A percentile compares a stretch with the other conserved stretches of the same genome.
These are phyloP conservation scores for Drosophila navojoa DNA, from an alignment of 1,140 invertebrate species.

Conservation along the genomic window DNA sequence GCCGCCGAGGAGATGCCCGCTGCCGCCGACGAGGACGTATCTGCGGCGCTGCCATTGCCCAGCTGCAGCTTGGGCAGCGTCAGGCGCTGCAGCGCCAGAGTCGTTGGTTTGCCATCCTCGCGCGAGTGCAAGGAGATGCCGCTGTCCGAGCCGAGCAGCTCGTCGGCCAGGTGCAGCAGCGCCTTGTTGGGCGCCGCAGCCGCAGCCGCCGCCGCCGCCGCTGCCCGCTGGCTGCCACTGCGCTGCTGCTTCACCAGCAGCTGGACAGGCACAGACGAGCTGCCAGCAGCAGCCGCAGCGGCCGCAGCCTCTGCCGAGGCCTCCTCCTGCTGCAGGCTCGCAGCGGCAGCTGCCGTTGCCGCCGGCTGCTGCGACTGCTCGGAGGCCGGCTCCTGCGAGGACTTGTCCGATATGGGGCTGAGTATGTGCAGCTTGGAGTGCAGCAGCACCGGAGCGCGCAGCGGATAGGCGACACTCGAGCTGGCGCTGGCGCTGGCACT, in stretches of 20 bases:
- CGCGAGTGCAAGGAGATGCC: conserved; percentile 93
- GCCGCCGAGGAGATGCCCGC: conserved; percentile 32
- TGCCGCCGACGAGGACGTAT: conserved; percentile 30
- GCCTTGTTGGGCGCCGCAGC: conserved; percentile 90
- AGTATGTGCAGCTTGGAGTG: conserved; percentile 92
- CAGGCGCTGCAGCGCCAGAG: conserved; percentile 84
- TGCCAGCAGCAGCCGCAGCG: not conserved
- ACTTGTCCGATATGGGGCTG: conserved; percentile 95
- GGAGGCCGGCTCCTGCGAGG: conserved; percentile 92
- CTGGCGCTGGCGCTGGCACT: conserved; percentile 84
- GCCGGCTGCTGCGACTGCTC: conserved; percentile 85
- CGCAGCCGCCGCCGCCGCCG: conserved; percentile 85
- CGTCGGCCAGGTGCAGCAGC: conserved; percentile 89
- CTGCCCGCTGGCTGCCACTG: conserved; percentile 30
- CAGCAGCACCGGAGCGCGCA: conserved; percentile 87
- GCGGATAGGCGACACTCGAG: conserved; percentile 85
- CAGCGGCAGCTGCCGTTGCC: conserved; percentile 85
- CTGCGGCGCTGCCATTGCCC: conserved; percentile 64
- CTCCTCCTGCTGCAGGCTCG: conserved; percentile 43
- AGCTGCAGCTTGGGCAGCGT: conserved; percentile 86
- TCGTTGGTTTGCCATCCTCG: conserved; percentile 88
- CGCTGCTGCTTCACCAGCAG: conserved; percentile 22
- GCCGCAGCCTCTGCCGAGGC: not conserved
- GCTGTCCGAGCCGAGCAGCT: conserved; percentile 93
- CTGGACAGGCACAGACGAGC: conserved; percentile 36